phyloP scores from a whole-genome alignment of 2,888 invertebrate species.

The Netelia melanura region DNA sequence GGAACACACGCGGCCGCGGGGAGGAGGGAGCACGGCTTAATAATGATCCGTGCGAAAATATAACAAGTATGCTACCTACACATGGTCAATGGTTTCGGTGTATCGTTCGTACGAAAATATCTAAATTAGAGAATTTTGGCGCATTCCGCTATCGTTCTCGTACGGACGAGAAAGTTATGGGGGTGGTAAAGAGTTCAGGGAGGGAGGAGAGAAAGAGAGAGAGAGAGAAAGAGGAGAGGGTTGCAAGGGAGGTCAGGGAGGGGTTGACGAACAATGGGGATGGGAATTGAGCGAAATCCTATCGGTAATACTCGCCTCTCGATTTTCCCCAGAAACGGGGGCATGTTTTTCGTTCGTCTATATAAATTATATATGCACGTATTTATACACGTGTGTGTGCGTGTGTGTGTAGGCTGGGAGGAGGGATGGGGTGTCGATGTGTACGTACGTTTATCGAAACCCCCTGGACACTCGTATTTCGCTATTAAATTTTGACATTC shows the following conservation, averaged over 20 bases:
- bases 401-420: too few species aligned
- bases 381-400: not conserved
- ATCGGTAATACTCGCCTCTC: not conserved
- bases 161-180: constrained; percentile 18
- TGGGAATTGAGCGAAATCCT: constrained; percentile 43
- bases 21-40: constrained; percentile 72
- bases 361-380: constrained; percentile 5
- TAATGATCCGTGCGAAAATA: constrained; percentile 79
- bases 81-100: constrained; percentile 40
- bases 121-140: constrained; percentile 76
- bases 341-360: not conserved
- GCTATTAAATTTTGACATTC: constrained; percentile 21
- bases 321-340: not conserved
- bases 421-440: too few species aligned
- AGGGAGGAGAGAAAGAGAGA: not conserved
- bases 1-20: constrained; percentile 15
- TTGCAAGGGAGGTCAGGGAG: not conserved
- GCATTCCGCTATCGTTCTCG: not conserved
- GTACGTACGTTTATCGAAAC: not conserved
- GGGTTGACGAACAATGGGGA: not conserved
- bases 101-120: constrained; percentile 69
- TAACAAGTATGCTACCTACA: constrained; percentile 69
- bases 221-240: too few species aligned
- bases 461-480: constrained; percentile 3
- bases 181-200: not conserved